Evolutionary conservation across 2,888 invertebrate species (phyloP), one percentile per base, ranked within the genome.

Genomic region (Chalcosyrphus nemorum): DNA sequence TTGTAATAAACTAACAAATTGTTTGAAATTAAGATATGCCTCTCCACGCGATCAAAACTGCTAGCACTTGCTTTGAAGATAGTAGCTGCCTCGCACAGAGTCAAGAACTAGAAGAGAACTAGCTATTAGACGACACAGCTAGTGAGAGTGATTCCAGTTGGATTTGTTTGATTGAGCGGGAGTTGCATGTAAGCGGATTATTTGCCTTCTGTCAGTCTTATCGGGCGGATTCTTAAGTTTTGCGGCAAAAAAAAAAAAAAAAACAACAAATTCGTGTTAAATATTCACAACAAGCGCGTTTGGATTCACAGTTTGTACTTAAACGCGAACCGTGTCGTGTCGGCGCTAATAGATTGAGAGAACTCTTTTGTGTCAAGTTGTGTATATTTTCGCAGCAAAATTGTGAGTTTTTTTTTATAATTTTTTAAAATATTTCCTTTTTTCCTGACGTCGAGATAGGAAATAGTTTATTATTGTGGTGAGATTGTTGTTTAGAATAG

Each of bases 1-100:
- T 35, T 47, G 24, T 15, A 52, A 74, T 65, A 56, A 72, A 74
- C 7, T 54, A 19, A 72, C 43, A 74, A 74, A 74, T 74, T 72
- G 52, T 6, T 52, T 29, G 15, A 41, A 71, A 71, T 72, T 74
- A 65, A 56, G 45, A 56, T 24, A 27, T 56, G 15, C 17, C 54
- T 15, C 24, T 63, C n/a, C 52, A 54, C 29, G 63, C 72, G 52
- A 72, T 65, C 54, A 29, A n/a, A n/a, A n/a, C n/a, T n/a, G n/a
- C n/a, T 45, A 45, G 32, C 43, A 32, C 21, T 45, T 29, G 27
- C 41, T 38, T 68, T 52, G 24, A 43, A 32, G 56, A 45, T 19
- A 43, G 7, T 24, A n/a, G n/a, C 13, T 4, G 4, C 38, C 15
- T n/a, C n/a, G n/a, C n/a, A n/a, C n/a, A n/a, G n/a, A n/a, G n/a